Base-by-base conservation (phyloP, 2,888 invertebrate genomes). In the Yponomeuta evonymella region DNA sequence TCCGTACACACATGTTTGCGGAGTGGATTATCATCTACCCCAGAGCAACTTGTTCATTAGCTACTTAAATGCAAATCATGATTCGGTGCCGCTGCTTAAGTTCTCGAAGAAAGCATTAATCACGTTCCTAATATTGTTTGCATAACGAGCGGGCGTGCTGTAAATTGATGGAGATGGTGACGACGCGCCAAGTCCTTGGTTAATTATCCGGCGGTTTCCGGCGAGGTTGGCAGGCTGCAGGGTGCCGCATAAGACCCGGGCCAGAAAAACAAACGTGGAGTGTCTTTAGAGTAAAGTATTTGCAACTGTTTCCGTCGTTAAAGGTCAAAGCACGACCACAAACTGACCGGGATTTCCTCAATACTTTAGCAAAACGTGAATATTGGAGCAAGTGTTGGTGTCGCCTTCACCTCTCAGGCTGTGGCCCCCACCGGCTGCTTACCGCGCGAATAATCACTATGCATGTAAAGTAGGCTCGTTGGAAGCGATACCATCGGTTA, bases 1-100 rank as follows among this genome's bases (percentile, higher is more conserved):
- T 43, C 43, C 43, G 5, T 5, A 43, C 5, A 66, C 66, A n/a
- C 66, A 36, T 66, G 66, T 66, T 11, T n/a, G 6, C n/a, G 43
- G 43, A 43, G 36, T 36, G 48, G 67, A 67, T 48, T 67, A 67
- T 67, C 48, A 67, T 23, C 48, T 2, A 65, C 48, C 58, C 71
- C 73, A 77, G 66, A 67, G 66, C 70, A 87, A 87, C 88, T 89
- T 86, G 81, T 82, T 81, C 85, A 87, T 88, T 88, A 89, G 85
- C 80, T 84, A 86, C 85, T 87, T 89, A 88, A 84, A 87, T 88
- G 89, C 90, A 89, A 89, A 90, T 90, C 89, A 90, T 80, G 85
- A 82, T 86, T 78, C 80, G 81, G 80, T 81, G 79, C 76, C 83
- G 80, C 79, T 82, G 81, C 83, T 85, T 83, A 66, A 71, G 86